phyloP scores from a whole-genome alignment of 2,113 vertebrate genomes.

The Scatophagus argus region DNA sequence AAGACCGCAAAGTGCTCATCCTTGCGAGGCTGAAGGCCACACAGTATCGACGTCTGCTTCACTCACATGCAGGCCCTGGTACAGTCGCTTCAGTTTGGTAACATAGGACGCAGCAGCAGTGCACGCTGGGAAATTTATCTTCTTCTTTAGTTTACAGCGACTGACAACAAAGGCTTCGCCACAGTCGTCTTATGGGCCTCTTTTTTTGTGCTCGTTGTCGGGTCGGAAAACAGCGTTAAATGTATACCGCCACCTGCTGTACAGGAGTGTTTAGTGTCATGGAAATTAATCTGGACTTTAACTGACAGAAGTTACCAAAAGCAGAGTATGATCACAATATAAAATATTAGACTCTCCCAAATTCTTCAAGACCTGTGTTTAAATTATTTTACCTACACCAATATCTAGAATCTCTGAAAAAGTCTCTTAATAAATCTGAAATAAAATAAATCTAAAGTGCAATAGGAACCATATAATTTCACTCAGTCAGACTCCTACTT shows the following conservation, averaged over 20 bases:
- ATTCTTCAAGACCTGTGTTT: no score
- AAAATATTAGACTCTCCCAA: no score
- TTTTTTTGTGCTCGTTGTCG: neutral
- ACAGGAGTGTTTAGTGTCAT: neutral
- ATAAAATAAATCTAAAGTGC: no score
- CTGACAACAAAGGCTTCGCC: no score
- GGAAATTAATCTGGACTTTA: neutral
- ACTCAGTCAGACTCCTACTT: no score
- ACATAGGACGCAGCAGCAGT: neutral
- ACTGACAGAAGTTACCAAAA: no score
- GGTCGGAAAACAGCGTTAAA: neutral
- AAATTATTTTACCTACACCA: no score
- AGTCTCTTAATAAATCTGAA: no score
- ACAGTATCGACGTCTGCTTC: neutral
- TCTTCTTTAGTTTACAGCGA: neutral
- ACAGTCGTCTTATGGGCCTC: no score
- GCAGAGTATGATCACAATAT: no score
- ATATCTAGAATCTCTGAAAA: no score
- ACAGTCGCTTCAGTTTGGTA: neutral
- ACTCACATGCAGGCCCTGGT: accelerated
- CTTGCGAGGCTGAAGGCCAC: neutral
- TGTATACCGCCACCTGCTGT: constrained; percentile 15
- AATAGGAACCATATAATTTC: no score
- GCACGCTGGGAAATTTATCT: constrained; percentile 6
- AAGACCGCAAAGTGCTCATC: constrained; percentile 60